Base-by-base conservation (phyloP, 2,797 vertebrate genomes). In the Macropodus opercularis region DNA sequence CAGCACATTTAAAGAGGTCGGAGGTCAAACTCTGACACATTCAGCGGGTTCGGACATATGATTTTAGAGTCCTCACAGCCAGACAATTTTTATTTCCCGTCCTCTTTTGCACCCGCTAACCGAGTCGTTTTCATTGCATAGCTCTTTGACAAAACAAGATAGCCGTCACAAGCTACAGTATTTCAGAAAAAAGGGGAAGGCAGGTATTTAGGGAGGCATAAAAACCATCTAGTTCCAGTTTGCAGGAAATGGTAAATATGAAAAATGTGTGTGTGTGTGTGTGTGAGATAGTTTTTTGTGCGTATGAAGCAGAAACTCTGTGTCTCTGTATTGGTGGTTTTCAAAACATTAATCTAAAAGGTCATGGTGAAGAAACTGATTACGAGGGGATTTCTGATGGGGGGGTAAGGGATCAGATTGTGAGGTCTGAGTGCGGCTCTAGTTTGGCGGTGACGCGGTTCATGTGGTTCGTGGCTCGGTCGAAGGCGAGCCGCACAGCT, bases 401-500 rank as follows among this genome's bases (percentile, higher is more conserved):
- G 60, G 59, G 61, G 64, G 53, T 5, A 14, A 23, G 15, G 57
- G 76, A 43, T 91, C 85, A 95, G 90, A 94, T 92, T 26, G 92
- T 86, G 83, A 93, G 91, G 76, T 91, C 87, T 44, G 58, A 6
- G 39, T 92, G 53, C 2, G 24, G 69, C 65, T 73, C 67, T 91
- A 90, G 89, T 70, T 93, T 90, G 55, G 93, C 92, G 46, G 92
- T 84, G 60, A 91, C 92, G 1, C 43, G 76, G 80, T 92, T 93
- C 85, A 95, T 92, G 85, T 97, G 95, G 85, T 89, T 93, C 92
- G 92, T 93, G 75, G 96, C 96, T 8, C 94, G 93, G 75, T 93
- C 92, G 55, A 96, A 97, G 78, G 96, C 96, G 11, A 95, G 87
- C 65, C 90, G 89, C 77, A 98, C 96, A 14, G 96, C 94, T 88